Conservation (phyloP, 2,888 invertebrate genomes). For the Polymixis lichenea region DNA sequence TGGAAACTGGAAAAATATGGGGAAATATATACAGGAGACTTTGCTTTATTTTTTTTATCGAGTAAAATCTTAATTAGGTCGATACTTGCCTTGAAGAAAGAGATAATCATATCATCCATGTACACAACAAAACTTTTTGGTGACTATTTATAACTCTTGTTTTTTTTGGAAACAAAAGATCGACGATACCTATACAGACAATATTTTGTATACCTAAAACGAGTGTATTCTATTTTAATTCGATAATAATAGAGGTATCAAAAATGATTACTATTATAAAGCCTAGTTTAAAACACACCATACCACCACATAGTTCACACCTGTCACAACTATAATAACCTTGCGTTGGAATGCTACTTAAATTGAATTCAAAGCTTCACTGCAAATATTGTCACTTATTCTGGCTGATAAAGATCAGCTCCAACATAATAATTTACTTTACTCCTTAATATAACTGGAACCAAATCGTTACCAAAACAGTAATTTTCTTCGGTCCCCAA, state of each 20-base stretch:
- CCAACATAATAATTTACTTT: slow-evolving; percentile 8
- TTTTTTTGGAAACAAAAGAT: neutral
- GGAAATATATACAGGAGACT: slow-evolving; percentile 42
- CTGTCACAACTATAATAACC: slow-evolving; percentile 40
- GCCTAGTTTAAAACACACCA: slow-evolving; percentile 15
- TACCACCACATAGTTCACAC: too few relatives aligned
- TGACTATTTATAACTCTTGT: neutral
- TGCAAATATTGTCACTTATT: slow-evolving; percentile 25
- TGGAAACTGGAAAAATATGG: slow-evolving; percentile 63
- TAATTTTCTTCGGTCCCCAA: neutral
- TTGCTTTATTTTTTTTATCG: neutral
- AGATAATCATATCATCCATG: neutral
- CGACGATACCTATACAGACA: too few relatives aligned
- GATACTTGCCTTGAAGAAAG: neutral
- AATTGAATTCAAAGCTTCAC: slow-evolving; percentile 34
- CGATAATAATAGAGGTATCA: slow-evolving; percentile 10
- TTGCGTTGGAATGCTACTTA: slow-evolving; percentile 32
- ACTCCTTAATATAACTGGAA: neutral
- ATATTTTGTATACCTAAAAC: neutral
- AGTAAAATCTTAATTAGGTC: slow-evolving; percentile 13
- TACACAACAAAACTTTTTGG: neutral
- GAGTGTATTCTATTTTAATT: neutral
- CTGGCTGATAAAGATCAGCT: slow-evolving; percentile 22
- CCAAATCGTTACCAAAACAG: neutral
- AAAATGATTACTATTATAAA: neutral